Evolutionary conservation across 1,140 invertebrate species (phyloP).

Genomic region (Drosophila varians): DNA sequence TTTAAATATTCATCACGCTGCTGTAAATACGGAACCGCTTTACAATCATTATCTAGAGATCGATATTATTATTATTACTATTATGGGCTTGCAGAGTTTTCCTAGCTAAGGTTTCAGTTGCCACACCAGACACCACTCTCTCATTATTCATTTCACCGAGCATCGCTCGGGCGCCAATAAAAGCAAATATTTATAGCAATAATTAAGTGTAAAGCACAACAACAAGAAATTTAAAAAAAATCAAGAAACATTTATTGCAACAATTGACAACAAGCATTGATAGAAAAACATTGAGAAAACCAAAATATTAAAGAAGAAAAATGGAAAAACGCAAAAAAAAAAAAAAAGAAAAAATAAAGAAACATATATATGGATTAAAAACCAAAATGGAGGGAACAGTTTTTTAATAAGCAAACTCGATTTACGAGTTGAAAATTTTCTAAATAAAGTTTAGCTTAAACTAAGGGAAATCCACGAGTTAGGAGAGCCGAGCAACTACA

Average conservation of each 20-base stretch:
- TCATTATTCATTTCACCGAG: slow-evolving; percentile 44
- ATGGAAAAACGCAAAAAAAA: slow-evolving; percentile 3
- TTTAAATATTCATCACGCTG: slow-evolving; percentile 32
- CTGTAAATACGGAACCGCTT: slow-evolving; percentile 65
- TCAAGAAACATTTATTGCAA: slow-evolving; percentile 56
- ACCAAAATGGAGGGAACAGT: slow-evolving; percentile 79
- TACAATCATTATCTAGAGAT: slow-evolving; percentile 61
- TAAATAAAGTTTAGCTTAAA: slow-evolving; percentile 60
- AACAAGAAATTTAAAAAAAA: neutral
- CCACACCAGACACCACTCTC: slow-evolving; percentile 3
- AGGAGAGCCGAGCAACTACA: slow-evolving; percentile 18
- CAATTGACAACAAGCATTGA: slow-evolving; percentile 72
- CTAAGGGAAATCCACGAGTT: slow-evolving; percentile 33
- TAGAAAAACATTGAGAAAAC: slow-evolving; percentile 35
- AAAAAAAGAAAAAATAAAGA: slow-evolving; percentile 9
- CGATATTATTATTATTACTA: slow-evolving; percentile 1
- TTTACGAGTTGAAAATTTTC: slow-evolving; percentile 75
- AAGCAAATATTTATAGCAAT: slow-evolving; percentile 68
- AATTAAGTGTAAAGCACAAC: slow-evolving; percentile 60
- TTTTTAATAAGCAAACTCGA: slow-evolving; percentile 75
- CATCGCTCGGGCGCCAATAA: slow-evolving; percentile 35
- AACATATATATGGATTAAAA: slow-evolving; percentile 72
- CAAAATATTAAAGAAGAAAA: slow-evolving; percentile 2
- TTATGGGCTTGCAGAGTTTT: slow-evolving; percentile 51
- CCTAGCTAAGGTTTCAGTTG: slow-evolving; percentile 79